Conservation (phyloP, 2,888 invertebrate species). For the Harpagoxenus sublaevis region DNA sequence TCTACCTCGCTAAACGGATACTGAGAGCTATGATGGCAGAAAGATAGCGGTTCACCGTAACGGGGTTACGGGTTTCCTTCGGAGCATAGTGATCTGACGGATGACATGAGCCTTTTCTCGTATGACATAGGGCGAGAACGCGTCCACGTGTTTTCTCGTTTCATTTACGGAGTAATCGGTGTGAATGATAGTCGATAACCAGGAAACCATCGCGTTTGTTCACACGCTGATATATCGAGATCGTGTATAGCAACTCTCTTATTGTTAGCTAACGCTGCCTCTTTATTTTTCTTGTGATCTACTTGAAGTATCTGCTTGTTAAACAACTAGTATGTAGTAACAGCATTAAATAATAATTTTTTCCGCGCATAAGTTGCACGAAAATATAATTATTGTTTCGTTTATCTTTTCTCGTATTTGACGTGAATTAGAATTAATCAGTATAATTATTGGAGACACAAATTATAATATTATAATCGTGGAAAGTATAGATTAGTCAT, state of each 20-base stretch:
- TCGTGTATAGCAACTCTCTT: conserved; percentile 29
- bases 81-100: conserved; percentile 14
- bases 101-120: conserved; percentile 29
- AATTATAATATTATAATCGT: not conserved
- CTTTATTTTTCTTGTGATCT: not conserved
- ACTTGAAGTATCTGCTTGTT: not conserved
- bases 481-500: not conserved
- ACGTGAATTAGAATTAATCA: not conserved
- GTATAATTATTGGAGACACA: not conserved
- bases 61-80: conserved; percentile 41
- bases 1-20: conserved; percentile 23
- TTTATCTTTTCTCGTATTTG: not conserved
- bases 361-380: not conserved
- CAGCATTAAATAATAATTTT: not conserved
- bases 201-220: conserved; percentile 1
- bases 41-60: conserved; percentile 37
- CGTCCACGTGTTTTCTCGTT: conserved; percentile 42
- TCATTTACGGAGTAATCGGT: conserved; percentile 13
- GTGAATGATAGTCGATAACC: conserved; percentile 22
- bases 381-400: not conserved
- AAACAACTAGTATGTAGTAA: not conserved
- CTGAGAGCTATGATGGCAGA: conserved; percentile 35
- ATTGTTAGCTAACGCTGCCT: conserved; percentile 1
- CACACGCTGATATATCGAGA: conserved; percentile 34
- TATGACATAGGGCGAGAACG: conserved; percentile 52